Conservation (phyloP, 1,140 invertebrate species). For the Apis laboriosa region DNA sequence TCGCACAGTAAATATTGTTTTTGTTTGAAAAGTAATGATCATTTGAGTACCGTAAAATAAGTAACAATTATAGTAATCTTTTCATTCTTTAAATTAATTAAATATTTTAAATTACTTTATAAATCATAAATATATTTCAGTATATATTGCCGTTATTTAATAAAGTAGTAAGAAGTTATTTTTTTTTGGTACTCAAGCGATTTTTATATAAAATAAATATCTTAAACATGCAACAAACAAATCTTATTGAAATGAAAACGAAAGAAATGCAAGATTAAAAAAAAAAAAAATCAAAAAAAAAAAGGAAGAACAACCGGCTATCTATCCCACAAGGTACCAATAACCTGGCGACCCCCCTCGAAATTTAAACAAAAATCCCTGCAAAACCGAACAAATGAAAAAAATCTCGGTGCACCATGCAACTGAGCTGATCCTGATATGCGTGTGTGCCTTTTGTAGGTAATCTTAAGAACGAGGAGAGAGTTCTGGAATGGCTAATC, state of each 20-base stretch:
- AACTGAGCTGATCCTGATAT: conserved; percentile 64
- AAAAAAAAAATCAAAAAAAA: not conserved
- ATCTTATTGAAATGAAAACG: not conserved
- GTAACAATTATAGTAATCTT: not conserved
- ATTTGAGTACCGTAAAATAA: not conserved
- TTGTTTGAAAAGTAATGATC: not conserved
- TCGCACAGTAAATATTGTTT: not conserved
- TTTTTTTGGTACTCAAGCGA: not conserved
- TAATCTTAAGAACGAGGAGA: conserved; percentile 96
- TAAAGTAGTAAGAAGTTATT: not conserved
- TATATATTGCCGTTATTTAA: not conserved
- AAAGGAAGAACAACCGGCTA: conserved; percentile 26
- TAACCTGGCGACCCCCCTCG: not conserved
- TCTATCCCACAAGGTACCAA: not conserved
- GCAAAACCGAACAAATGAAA: conserved; percentile 40
- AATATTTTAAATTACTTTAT: not conserved
- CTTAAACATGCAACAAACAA: not conserved
- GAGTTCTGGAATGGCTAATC: conserved; percentile 96
- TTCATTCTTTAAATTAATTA: not conserved
- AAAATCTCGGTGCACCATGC: conserved; percentile 35
- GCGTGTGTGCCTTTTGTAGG: conserved; percentile 86
- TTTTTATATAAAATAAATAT: not conserved
- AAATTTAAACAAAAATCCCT: not conserved
- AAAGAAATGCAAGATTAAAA: not conserved
- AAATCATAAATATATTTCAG: not conserved